Evolutionary conservation across 2,797 vertebrate species (phyloP), one percentile per base, ranked within the genome.

Genomic region (Eospalax fontanierii): DNA sequence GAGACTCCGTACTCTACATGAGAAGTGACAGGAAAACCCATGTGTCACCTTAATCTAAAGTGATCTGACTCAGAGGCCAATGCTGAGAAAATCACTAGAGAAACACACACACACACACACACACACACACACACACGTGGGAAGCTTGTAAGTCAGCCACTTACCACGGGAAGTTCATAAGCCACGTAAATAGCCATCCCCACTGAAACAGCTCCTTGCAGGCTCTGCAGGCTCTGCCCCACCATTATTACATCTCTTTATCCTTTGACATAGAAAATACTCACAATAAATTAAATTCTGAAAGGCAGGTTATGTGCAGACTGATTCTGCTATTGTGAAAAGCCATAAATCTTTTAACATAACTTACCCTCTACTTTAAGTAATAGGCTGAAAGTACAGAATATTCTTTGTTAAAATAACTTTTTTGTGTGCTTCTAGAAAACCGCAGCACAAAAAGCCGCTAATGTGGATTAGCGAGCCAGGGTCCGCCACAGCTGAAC

Each of bases 61-160:
- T n/a, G n/a, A 19, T 80, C 14, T 26, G n/a, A 1, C 15, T 50
- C n/a, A 57, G 66, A 38, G 66, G 43, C 1, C 11, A 33, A 57
- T 65, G 30, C 24, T 35, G 43, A 76, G 46, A 24, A 74, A 35
- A 33, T 12, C 40, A 59, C 22, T 54, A 75, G 59, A 50, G 28
- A 70, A 43, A 6, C 0, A 10, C 28, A 22, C 15, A 80, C 24
- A n/a, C n/a, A n/a, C n/a, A n/a, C n/a, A n/a, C n/a, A n/a, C n/a
- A n/a, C n/a, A n/a, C n/a, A n/a, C n/a, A n/a, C n/a, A 0, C 18
- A 4, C 10, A 0, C 16, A 3, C 1, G 5, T 4, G 7, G 24
- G 19, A 7, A 18, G 3, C 4, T 7, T 19, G 0, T 4, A 1
- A 22, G 1, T 68, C 1, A 9, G 2, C 15, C 24, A 15, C 35